Conservation (phyloP, 2,888 invertebrate species). For the Chorisops tibialis region DNA sequence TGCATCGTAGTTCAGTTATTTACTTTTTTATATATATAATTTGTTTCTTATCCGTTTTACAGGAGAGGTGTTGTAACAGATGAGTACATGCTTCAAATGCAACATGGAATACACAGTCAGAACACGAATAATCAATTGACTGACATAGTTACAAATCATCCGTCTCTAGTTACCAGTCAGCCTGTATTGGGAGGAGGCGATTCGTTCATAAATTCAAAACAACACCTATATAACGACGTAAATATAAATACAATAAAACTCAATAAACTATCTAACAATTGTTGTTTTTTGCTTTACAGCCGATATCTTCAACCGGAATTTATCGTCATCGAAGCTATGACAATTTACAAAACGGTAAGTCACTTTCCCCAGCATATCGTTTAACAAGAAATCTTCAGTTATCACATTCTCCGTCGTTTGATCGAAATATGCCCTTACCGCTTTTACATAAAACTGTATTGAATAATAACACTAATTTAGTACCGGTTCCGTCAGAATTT, state of each 20-base stretch:
- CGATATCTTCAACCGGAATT: slow-evolving; percentile 50
- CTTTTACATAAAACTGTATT: slow-evolving; percentile 44
- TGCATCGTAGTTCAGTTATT: too few relatives aligned
- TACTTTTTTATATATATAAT: background rate
- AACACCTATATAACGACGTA: slow-evolving; percentile 50
- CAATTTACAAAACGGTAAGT: slow-evolving; percentile 54
- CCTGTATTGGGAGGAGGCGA: slow-evolving; percentile 51
- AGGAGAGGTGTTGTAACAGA: slow-evolving; percentile 70
- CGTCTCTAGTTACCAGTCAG: slow-evolving; percentile 44
- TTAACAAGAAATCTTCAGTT: slow-evolving; percentile 46
- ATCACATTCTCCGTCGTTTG: slow-evolving; percentile 51
- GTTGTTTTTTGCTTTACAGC: slow-evolving; percentile 38
- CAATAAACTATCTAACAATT: too few relatives aligned
- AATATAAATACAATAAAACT: background rate
- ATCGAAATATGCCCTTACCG: slow-evolving; percentile 50
- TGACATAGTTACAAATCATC: slow-evolving; percentile 47
- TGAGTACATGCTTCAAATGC: slow-evolving; percentile 63
- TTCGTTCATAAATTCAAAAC: slow-evolving; percentile 51
- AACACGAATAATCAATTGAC: slow-evolving; percentile 49
- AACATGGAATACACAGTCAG: slow-evolving; percentile 41
- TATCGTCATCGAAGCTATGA: slow-evolving; percentile 52
- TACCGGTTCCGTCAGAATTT: slow-evolving; percentile 50
- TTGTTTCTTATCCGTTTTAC: slow-evolving; percentile 35
- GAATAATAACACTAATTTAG: slow-evolving; percentile 35
- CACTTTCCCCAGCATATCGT: slow-evolving; percentile 46